Percentiles rank a stretch among this genome's conserved stretches.
Conservation (phyloP, 2,113 vertebrate species). For the Phoxinus phoxinus region DNA sequence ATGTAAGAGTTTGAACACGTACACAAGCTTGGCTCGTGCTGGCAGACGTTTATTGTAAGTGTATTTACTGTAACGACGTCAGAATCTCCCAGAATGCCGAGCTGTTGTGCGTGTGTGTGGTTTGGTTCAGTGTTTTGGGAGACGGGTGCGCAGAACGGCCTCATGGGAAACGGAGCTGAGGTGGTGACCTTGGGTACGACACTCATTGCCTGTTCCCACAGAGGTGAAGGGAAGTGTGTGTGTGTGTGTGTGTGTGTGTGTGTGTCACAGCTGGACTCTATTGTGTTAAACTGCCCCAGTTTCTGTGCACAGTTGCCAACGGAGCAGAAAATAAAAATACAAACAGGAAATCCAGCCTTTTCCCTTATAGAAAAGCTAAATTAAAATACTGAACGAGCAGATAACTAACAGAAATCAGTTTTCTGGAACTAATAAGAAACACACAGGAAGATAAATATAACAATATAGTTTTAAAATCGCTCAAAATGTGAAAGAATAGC, state of each 20-base stretch:
- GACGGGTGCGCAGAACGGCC: neutral
- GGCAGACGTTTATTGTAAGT: neutral
- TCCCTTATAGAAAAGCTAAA: neutral
- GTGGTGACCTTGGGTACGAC: slow-evolving; percentile 50
- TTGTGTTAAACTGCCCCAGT: slow-evolving; percentile 55
- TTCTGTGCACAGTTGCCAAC: slow-evolving; percentile 40
- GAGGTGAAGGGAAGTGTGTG: slow-evolving; percentile 52
- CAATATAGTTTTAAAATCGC: no score
- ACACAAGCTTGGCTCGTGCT: neutral
- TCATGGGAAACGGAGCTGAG: slow-evolving; percentile 40
- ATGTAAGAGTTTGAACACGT: neutral
- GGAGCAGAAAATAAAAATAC: slow-evolving; percentile 52
- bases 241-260: slow-evolving; percentile 44
- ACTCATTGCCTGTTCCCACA: slow-evolving; percentile 51
- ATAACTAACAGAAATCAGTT: neutral
- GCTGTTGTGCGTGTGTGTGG: neutral
- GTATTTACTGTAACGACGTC: no score
- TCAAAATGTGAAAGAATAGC: no score
- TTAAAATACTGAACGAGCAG: neutral
- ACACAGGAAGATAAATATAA: no score
- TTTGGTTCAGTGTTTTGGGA: neutral
- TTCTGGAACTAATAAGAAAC: no score
- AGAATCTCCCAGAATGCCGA: neutral
- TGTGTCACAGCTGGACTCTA: slow-evolving; percentile 39
- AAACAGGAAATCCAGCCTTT: slow-evolving; percentile 51